Percentiles rank a stretch among this genome's conserved stretches.
These are phyloP conservation scores for Zonitis immaculata DNA, from an alignment of 2,888 invertebrate genomes.

Conservation along the genomic window DNA sequence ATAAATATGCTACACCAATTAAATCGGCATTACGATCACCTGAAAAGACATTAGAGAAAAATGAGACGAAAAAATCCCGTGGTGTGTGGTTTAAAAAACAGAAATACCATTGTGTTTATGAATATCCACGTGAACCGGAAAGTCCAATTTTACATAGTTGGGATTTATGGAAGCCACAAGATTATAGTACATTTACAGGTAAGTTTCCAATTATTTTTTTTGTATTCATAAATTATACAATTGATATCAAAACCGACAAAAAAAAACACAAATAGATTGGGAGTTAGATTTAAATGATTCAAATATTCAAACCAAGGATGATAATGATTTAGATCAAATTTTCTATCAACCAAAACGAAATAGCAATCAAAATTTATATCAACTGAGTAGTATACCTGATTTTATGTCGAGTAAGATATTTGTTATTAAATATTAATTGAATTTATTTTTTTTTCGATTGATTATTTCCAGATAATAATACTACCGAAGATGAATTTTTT, in stretches of 20 bases:
- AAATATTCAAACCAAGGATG: constrained; percentile 26
- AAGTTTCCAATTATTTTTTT: constrained; percentile 9
- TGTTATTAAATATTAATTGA: not conserved
- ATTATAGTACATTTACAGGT: constrained; percentile 51
- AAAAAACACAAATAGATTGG: constrained; percentile 45
- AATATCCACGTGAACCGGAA: constrained; percentile 71
- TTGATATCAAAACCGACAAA: too few relatives aligned
- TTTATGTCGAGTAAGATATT: constrained; percentile 32
- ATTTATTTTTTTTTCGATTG: constrained; percentile 2
- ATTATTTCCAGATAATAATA: constrained; percentile 11
- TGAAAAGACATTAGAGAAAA: constrained; percentile 49
- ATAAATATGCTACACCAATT: constrained; percentile 69
- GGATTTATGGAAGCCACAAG: constrained; percentile 45
- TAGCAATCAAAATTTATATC: constrained; percentile 34
- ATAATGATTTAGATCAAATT: constrained; percentile 26
- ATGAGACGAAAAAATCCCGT: constrained; percentile 38
- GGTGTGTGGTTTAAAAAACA: constrained; percentile 76
- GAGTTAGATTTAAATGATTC: constrained; percentile 42
- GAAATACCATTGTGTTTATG: constrained; percentile 78
- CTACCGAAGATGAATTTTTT: constrained; percentile 63
- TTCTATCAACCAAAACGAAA: constrained; percentile 26
- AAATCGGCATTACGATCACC: constrained; percentile 67
- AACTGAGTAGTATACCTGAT: constrained; percentile 34
- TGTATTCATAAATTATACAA: too few relatives aligned
- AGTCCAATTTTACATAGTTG: constrained; percentile 43